A percentile compares a stretch with the other conserved stretches of the same genome.
Conservation (phyloP, 2,888 invertebrate species). For the Cryptocephalus primarius region DNA sequence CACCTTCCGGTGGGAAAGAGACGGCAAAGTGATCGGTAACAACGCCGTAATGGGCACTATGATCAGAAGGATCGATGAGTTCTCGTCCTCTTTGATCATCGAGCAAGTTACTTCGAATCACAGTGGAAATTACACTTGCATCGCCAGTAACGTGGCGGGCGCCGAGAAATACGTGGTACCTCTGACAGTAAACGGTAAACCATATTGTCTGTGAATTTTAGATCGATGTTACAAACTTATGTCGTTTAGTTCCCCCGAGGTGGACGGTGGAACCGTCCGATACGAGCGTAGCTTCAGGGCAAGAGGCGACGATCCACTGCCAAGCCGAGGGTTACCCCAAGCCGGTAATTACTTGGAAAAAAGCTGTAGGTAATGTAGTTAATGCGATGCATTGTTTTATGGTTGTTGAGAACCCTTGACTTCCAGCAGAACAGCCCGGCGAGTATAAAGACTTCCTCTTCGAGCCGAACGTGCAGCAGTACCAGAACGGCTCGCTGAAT, state of each 20-base stretch:
- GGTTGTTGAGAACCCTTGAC: background rate
- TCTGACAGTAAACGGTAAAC: slow-evolving; percentile 67
- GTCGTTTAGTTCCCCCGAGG: slow-evolving; percentile 66
- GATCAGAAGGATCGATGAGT: slow-evolving; percentile 63
- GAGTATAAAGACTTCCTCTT: slow-evolving; percentile 77
- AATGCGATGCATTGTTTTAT: too few relatives aligned
- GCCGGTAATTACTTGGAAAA: slow-evolving; percentile 80
- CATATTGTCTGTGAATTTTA: background rate
- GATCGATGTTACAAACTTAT: too few relatives aligned
- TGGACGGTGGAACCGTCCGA: slow-evolving; percentile 81
- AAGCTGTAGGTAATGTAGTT: slow-evolving; percentile 60
- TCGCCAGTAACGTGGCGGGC: slow-evolving; percentile 79
- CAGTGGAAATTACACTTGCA: slow-evolving; percentile 86
- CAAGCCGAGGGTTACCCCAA: slow-evolving; percentile 88
- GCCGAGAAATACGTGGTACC: slow-evolving; percentile 67
- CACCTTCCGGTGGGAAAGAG: slow-evolving; percentile 84
- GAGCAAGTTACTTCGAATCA: slow-evolving; percentile 77
- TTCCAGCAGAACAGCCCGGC: slow-evolving; percentile 52
- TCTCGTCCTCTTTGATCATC: slow-evolving; percentile 75
- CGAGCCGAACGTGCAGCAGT: slow-evolving; percentile 64
- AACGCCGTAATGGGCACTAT: slow-evolving; percentile 41
- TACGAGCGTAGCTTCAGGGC: slow-evolving; percentile 70
- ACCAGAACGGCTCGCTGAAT: slow-evolving; percentile 73
- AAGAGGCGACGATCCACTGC: slow-evolving; percentile 76
- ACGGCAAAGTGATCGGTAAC: slow-evolving; percentile 54